Percentiles rank a stretch among this genome's conserved stretches.
Conservation (phyloP, 2,888 invertebrate genomes). For the Seira musarum region DNA sequence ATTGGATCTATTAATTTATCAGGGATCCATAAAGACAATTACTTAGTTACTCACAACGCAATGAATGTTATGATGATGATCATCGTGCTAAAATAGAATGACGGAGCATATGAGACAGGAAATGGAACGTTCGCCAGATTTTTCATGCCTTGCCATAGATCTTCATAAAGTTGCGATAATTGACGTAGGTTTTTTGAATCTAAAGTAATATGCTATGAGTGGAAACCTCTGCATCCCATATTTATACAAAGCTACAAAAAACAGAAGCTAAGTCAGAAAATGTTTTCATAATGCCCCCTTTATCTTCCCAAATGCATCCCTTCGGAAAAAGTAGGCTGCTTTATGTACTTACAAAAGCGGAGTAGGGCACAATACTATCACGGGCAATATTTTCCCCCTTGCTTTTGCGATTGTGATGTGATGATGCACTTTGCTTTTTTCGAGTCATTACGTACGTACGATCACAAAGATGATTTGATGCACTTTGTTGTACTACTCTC, state of each 20-base stretch:
- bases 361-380: neutral
- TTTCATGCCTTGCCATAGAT: conserved; percentile 59
- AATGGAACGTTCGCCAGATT: conserved; percentile 50
- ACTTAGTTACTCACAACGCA: conserved; percentile 29
- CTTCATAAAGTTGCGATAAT: conserved; percentile 67
- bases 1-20: too few species aligned
- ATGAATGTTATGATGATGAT: neutral
- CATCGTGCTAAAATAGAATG: conserved; percentile 18
- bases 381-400: neutral
- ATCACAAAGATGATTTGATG: neutral
- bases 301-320: too few species aligned
- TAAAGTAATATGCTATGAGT: conserved; percentile 26
- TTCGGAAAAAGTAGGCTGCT: too few species aligned
- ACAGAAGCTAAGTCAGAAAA: neutral
- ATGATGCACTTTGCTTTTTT: neutral
- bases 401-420: neutral
- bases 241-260: neutral
- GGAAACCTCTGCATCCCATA: neutral
- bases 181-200: conserved; percentile 58
- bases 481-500: neutral
- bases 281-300: neutral
- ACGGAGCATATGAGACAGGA: conserved; percentile 50
- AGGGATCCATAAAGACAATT: conserved; percentile 32
- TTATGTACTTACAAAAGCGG: neutral
- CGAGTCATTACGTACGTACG: neutral